Base-by-base conservation (phyloP, 2,113 vertebrate species). In the Oncorhynchus gorbuscha region DNA sequence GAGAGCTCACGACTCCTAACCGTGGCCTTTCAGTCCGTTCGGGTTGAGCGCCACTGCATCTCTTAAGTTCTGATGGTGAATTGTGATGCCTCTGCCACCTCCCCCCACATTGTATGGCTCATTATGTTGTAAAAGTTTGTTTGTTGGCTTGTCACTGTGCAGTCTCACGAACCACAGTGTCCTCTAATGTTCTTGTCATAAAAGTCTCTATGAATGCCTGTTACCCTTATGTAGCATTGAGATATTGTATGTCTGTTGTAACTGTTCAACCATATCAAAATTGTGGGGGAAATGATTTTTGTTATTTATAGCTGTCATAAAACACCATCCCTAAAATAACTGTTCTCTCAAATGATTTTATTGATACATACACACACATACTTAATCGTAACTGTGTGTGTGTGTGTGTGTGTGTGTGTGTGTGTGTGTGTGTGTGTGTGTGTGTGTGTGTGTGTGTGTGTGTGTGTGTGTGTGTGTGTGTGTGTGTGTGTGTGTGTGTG, bases 291-390 rank as follows among this genome's bases (percentile, higher is more conserved):
- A 88, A 87, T 86, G 75, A 88, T 89, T 90, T 90, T 89, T 45
- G 90, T 93, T 93, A 93, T 94, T 94, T 94, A 93, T 92, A 92
- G 90, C 89, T 93, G 92, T 92, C 91, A 94, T 94, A 94, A 94
- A 94, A 92, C 90, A 91, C 90, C 90, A 94, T 92, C 91, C 90
- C 89, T 87, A 83, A 90, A 94, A 89, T 84, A 89, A 82, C 83
- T 74, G 39, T 45, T 84, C 49, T 85, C 85, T 92, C 84, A 74
- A 69, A 76, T 86, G 73, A 76, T 74, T 81, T 45, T 39, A 39
- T 39, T 45, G 9, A 45, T 45, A 45, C 39, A 12, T 11, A 45
- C 8, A 39, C 39, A 39, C 39, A 39, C 35, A 9, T 2, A 39
- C 35, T 9, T 8, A 45, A 11, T 45, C 11, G 35, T 8, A 9